Percentiles rank a stretch among this genome's conserved stretches.
Evolutionary conservation across 2,888 invertebrate genomes (phyloP).

Genomic region (Nomada fucata): DNA sequence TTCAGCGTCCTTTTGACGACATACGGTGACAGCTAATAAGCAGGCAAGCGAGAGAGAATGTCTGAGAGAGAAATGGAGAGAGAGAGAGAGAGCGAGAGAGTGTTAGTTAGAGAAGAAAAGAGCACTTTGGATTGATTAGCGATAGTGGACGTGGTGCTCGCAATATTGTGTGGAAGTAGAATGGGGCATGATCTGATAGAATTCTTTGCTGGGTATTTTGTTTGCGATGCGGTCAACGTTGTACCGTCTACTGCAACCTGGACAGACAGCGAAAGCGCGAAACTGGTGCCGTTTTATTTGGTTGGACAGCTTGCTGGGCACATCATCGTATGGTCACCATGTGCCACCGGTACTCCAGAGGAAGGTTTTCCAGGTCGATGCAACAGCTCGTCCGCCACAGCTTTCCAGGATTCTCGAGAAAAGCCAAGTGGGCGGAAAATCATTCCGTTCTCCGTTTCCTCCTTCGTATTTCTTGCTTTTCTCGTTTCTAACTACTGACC

Average conservation of each 20-base stretch:
- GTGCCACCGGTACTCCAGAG: conserved; percentile 69
- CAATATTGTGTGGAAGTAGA: conserved; percentile 70
- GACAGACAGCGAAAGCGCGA: conserved; percentile 81
- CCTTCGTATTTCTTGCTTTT: conserved; percentile 24
- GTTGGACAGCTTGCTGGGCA: conserved; percentile 80
- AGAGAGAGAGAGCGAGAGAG: not conserved
- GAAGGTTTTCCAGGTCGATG: conserved; percentile 52
- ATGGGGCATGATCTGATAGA: conserved; percentile 73
- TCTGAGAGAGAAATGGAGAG: no score
- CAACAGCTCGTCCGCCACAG: conserved; percentile 8
- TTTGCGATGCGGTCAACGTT: conserved; percentile 74
- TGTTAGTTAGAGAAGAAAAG: not conserved
- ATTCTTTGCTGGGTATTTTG: conserved; percentile 72
- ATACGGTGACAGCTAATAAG: not conserved
- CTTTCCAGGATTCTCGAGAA: conserved; percentile 28
- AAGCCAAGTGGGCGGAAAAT: conserved; percentile 23
- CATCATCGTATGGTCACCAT: conserved; percentile 65
- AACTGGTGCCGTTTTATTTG: conserved; percentile 81
- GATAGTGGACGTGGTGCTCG: conserved; percentile 29
- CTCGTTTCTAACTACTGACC: not conserved
- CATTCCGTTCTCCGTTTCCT: conserved; percentile 9
- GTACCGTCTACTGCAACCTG: conserved; percentile 72
- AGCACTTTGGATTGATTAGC: not conserved
- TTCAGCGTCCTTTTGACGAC: not conserved
- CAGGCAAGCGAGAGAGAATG: not conserved